Evolutionary conservation across 2,888 invertebrate species (phyloP).

Genomic region (Calameuta idolon): DNA sequence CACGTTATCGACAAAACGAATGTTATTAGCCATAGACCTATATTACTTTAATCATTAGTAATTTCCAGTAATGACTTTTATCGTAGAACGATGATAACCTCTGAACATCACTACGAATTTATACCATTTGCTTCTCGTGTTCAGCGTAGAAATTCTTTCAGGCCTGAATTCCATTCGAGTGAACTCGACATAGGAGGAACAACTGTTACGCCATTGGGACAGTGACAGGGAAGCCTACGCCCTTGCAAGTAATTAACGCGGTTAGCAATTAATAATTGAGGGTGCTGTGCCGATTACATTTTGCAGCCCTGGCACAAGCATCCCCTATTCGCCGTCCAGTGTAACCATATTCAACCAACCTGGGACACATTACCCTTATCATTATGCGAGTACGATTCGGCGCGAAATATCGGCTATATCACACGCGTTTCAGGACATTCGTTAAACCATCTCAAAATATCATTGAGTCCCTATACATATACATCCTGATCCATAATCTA

Average conservation of each 20-base stretch:
- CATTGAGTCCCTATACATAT: background rate
- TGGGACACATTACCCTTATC: constrained; percentile 51
- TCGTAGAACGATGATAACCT: background rate
- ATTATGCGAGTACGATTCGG: constrained; percentile 43
- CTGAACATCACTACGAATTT: background rate
- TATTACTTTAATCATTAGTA: background rate
- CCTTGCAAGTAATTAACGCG: constrained; percentile 63
- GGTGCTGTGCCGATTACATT: constrained; percentile 64
- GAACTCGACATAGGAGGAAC: background rate
- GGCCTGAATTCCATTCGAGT: background rate
- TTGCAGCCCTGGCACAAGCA: constrained; percentile 43
- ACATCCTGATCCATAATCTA: background rate
- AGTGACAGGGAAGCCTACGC: constrained; percentile 58
- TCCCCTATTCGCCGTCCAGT: constrained; percentile 30
- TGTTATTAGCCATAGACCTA: background rate
- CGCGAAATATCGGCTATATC: constrained; percentile 10
- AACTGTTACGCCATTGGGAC: constrained; percentile 49
- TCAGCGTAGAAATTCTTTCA: background rate
- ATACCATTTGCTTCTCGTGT: background rate
- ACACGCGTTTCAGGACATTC: background rate
- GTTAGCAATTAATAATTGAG: constrained; percentile 65
- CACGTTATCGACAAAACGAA: background rate
- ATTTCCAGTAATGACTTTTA: background rate
- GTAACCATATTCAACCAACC: constrained; percentile 42
- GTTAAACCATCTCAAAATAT: background rate